Conservation (phyloP, 2,797 vertebrate species). For the Microhierax caerulescens region DNA sequence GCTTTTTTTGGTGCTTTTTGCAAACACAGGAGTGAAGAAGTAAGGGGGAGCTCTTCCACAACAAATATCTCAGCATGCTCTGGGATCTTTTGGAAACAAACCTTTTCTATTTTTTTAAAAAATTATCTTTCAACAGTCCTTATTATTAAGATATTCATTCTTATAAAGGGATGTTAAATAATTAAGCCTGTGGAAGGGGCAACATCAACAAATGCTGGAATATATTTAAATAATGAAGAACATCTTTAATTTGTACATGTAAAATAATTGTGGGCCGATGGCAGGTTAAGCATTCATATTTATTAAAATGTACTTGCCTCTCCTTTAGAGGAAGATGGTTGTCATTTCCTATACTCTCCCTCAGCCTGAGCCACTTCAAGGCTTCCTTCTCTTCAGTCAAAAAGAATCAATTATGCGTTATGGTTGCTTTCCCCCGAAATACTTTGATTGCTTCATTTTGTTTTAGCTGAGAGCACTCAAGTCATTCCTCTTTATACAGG, state of each 20-base stretch:
- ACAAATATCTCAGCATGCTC: slow-evolving; percentile 68
- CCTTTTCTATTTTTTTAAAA: not conserved
- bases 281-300: slow-evolving; percentile 54
- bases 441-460: slow-evolving; percentile 66
- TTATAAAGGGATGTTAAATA: slow-evolving; percentile 73
- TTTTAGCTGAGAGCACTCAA: slow-evolving; percentile 62
- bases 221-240: slow-evolving; percentile 80
- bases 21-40: slow-evolving; percentile 69
- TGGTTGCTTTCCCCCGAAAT: slow-evolving; percentile 59
- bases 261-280: slow-evolving; percentile 65
- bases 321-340: slow-evolving; percentile 45
- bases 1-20: slow-evolving; percentile 38
- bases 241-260: slow-evolving; percentile 69
- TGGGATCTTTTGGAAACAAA: slow-evolving; percentile 68
- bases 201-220: slow-evolving; percentile 73
- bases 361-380: slow-evolving; percentile 63
- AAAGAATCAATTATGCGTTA: slow-evolving; percentile 70
- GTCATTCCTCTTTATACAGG: slow-evolving; percentile 28
- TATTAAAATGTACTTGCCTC: slow-evolving; percentile 59
- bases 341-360: slow-evolving; percentile 35
- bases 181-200: slow-evolving; percentile 70
- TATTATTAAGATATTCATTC: slow-evolving; percentile 80
- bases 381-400: slow-evolving; percentile 57
- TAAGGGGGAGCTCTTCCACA: slow-evolving; percentile 83
- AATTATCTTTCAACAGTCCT: slow-evolving; percentile 17